phyloP scores from a whole-genome alignment of 1,140 invertebrate species.

The Panagrolaimus sp. region DNA sequence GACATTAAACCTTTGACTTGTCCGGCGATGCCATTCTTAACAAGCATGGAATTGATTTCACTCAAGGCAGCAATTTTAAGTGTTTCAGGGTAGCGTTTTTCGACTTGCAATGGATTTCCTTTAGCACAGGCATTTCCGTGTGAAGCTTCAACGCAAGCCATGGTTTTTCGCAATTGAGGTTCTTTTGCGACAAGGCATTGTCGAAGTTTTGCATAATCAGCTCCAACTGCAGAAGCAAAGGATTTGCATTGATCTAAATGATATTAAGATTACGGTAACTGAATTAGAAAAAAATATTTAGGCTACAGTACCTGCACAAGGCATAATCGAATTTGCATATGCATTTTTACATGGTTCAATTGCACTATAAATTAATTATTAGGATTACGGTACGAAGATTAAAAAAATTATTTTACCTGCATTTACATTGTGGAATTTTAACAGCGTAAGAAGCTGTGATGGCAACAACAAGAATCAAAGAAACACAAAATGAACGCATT shows the following conservation, averaged over 20 bases:
- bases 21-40: neutral
- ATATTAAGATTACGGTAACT: too few relatives aligned
- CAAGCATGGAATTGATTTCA: conserved; percentile 11
- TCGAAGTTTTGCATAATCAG: neutral
- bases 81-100: conserved; percentile 8
- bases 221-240: conserved; percentile 5
- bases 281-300: too few relatives aligned
- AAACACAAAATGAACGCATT: too few relatives aligned
- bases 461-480: too few relatives aligned
- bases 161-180: neutral
- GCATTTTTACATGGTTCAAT: conserved; percentile 9
- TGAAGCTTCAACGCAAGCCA: neutral
- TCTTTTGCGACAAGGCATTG: neutral
- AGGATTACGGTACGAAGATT: too few relatives aligned
- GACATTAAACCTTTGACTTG: conserved; percentile 15
- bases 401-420: too few relatives aligned
- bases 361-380: too few relatives aligned
- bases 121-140: neutral
- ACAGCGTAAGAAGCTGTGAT: too few relatives aligned
- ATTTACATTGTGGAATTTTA: too few relatives aligned
- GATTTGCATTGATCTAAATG: conserved; percentile 13
- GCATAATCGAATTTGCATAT: neutral
- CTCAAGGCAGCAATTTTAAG: conserved; percentile 10
- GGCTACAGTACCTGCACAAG: neutral
- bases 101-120: neutral